Evolutionary conservation across 2,888 invertebrate species (phyloP).

Genomic region (Flexamia atlantica): DNA sequence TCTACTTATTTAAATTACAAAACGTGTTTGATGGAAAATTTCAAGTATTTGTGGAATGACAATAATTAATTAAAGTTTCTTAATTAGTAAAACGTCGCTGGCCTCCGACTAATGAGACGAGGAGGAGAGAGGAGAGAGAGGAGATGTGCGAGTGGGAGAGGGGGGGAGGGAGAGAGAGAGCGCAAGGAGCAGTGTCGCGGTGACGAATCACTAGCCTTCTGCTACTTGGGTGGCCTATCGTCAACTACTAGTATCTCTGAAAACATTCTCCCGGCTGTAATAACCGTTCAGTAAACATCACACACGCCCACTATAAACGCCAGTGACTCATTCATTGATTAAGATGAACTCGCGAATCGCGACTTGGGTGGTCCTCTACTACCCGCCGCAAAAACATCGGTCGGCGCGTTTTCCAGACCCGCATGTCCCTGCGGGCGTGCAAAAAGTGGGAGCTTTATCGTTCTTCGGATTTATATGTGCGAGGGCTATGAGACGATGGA

Average conservation of each 20-base stretch:
- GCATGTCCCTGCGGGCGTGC: not conserved
- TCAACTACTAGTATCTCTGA: constrained; percentile 62
- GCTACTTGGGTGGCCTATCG: constrained; percentile 63
- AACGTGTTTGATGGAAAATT: constrained; percentile 58
- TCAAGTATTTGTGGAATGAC: constrained; percentile 59
- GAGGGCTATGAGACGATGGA: not conserved
- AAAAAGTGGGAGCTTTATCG: constrained; percentile 3
- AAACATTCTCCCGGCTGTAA: constrained; percentile 61
- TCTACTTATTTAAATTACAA: constrained; percentile 59
- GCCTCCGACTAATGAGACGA: constrained; percentile 57
- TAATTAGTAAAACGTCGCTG: constrained; percentile 55
- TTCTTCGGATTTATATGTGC: not conserved
- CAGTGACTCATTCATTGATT: constrained; percentile 64
- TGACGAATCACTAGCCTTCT: constrained; percentile 61
- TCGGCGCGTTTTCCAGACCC: not conserved
- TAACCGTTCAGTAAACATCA: constrained; percentile 64
- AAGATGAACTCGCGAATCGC: constrained; percentile 63
- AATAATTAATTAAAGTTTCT: constrained; percentile 60
- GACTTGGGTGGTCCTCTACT: constrained; percentile 63
- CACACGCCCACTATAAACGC: constrained; percentile 63
- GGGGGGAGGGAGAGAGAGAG: constrained; percentile 57
- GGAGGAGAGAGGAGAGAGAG: constrained; percentile 34
- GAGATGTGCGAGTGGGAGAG: constrained; percentile 45
- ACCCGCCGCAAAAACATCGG: constrained; percentile 61
- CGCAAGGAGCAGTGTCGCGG: constrained; percentile 60